Evolutionary conservation across 2,797 vertebrate species (phyloP), one percentile per base, ranked within the genome.

Genomic region (Etheostoma nigrum): DNA sequence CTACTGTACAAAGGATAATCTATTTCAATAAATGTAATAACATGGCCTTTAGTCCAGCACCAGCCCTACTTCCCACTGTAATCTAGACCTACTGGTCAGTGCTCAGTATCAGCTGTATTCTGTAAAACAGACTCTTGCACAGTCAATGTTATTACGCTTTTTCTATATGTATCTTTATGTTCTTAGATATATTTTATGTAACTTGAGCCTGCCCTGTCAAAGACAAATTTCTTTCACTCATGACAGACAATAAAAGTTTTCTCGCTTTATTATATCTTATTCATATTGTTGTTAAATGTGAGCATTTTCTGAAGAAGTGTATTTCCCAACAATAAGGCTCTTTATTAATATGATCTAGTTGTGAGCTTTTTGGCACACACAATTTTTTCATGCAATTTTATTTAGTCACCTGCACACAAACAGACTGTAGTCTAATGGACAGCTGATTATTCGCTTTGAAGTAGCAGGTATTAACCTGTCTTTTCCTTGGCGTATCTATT

Each of bases 361-460:
- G 7, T 69, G 60, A 63, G 54, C 25, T 12, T 66, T 63, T 75
- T 10, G 44, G 45, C 10, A 33, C 7, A 21, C 45, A 63, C 11
- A 40, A 4, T n/a, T 62, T 27, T 76, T 51, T 36, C 4, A 21
- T 16, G 18, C 40, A 63, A 8, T 36, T 49, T 4, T 16, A 49
- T 21, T n/a, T 33, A 67, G 10, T 9, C 7, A 55, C 16, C 25
- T 40, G 52, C 33, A 42, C 18, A 59, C n/a, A 48, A 2, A 66
- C 27, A 23, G 0, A 9, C 19, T 36, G 61, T 8, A 40, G 42
- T 76, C 2, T n/a, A 66, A 61, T 49, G 57, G 55, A 25, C 19
- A 45, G 49, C 15, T 61, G 49, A 65, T 74, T 44, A 36, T 49
- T 55, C 10, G 11, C 61, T 67, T 70, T 66, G 48, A 60, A 25